These are phyloP conservation scores for Psittacula echo DNA, from an alignment of 2,797 vertebrate genomes.

Conservation along the genomic window DNA sequence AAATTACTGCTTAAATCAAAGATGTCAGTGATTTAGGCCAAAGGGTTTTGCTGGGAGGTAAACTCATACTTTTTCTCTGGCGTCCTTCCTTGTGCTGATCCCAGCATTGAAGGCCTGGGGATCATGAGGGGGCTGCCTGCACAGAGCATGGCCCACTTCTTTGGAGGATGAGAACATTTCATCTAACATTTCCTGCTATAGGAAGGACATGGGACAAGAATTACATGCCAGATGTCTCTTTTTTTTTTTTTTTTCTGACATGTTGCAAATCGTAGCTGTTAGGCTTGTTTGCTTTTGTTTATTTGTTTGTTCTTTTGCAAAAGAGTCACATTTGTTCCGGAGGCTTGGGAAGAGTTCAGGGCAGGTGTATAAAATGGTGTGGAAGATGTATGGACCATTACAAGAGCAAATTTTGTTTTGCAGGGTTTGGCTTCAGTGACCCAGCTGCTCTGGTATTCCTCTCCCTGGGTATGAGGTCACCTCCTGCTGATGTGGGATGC, in stretches of 20 bases:
- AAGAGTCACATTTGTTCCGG: background rate
- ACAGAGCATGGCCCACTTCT: background rate
- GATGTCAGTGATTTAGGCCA: slow-evolving; percentile 71
- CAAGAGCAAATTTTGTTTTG: background rate
- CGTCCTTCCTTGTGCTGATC: slow-evolving; percentile 44
- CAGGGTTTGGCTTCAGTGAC: background rate
- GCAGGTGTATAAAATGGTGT: background rate
- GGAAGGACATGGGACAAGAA: background rate
- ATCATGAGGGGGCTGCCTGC: slow-evolving; percentile 1
- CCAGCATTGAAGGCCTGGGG: slow-evolving; percentile 23
- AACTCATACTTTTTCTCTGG: slow-evolving; percentile 64
- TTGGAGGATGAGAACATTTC: background rate
- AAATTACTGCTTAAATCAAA: slow-evolving; percentile 72
- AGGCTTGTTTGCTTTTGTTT: background rate
- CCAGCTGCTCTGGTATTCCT: background rate
- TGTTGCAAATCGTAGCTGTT: background rate
- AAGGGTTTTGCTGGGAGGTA: slow-evolving; percentile 67
- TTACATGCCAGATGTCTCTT: background rate
- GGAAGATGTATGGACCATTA: background rate
- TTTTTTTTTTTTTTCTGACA: background rate
- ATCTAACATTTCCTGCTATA: background rate
- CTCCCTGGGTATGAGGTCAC: background rate
- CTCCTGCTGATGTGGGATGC: background rate
- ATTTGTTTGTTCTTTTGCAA: background rate
- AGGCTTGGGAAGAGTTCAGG: background rate